phyloP scores from a whole-genome alignment of 2,113 vertebrate species.

The Tachycineta bicolor region DNA sequence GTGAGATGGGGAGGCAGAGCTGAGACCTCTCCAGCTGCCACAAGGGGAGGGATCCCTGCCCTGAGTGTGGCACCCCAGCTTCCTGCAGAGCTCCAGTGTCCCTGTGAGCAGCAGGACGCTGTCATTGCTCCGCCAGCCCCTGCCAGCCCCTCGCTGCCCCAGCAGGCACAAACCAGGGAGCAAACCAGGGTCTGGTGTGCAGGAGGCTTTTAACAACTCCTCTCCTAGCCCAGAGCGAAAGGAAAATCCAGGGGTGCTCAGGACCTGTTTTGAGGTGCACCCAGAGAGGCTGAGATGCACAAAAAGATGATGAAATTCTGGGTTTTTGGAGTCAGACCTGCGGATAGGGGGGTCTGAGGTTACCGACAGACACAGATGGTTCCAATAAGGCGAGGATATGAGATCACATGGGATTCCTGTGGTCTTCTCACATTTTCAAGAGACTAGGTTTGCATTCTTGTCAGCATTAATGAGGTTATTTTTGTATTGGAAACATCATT shows the following conservation, averaged over 20 bases:
- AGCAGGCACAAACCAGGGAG: not conserved
- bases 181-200: not conserved
- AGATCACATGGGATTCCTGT: constrained; percentile 70
- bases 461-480: constrained; percentile 58
- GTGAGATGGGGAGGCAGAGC: not conserved
- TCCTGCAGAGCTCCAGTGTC: not conserved
- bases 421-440: constrained; percentile 63
- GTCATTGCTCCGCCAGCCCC: not conserved
- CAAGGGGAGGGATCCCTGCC: not conserved
- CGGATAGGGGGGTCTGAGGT: not conserved
- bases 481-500: constrained; percentile 12
- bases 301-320: constrained; percentile 55
- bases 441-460: constrained; percentile 24
- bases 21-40: not conserved
- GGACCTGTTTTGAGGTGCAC: not conserved
- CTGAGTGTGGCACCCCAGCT: not conserved
- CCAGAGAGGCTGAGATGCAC: not conserved
- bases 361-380: constrained; percentile 73
- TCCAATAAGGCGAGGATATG: constrained; percentile 66
- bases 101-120: not conserved
- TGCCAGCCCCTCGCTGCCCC: not conserved
- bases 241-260: not conserved
- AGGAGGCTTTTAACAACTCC: not conserved
- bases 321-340: not conserved
- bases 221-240: not conserved